Evolutionary conservation across 30 jellyfish, hydroid and myxozoan species (phyloP).

Genomic region (Aurelia coerulea): DNA sequence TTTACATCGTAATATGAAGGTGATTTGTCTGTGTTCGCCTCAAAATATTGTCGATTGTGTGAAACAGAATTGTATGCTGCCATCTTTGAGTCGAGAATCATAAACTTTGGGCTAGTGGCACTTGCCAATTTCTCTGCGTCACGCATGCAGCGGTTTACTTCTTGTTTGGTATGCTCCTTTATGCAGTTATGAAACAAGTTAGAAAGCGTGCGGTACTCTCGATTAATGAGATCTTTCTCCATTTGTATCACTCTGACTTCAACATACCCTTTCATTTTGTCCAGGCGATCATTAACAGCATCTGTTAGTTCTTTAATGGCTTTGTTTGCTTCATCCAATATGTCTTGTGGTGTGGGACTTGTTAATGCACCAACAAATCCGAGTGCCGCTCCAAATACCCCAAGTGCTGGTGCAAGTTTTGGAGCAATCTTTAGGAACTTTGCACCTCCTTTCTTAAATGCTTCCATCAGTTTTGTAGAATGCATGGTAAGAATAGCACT

Average conservation of each 20-base stretch:
- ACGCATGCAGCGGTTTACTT: constrained; percentile 8
- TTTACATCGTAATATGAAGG: constrained; percentile 6
- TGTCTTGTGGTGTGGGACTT: constrained; percentile 30
- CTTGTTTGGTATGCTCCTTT: background rate
- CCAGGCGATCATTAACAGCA: constrained; percentile 17
- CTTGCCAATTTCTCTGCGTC: background rate
- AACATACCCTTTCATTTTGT: constrained; percentile 14
- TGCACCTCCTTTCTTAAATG: background rate
- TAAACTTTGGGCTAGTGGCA: constrained; percentile 25
- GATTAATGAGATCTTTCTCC: constrained; percentile 41
- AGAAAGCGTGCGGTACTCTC: constrained; percentile 10
- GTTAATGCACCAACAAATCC: constrained; percentile 4
- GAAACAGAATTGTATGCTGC: background rate
- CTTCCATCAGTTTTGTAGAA: background rate
- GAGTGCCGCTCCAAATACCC: constrained; percentile 4
- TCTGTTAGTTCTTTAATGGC: constrained; percentile 11
- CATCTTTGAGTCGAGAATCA: constrained; percentile 12
- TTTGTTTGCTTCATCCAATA: constrained; percentile 27
- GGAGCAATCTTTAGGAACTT: background rate
- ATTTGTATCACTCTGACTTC: background rate
- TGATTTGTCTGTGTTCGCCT: background rate
- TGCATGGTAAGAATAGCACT: background rate
- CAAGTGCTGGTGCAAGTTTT: constrained; percentile 20
- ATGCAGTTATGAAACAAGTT: background rate
- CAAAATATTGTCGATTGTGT: background rate